These are phyloP conservation scores for Masnerella sp. DNA, from an alignment of 2,888 invertebrate genomes.

Conservation along the genomic window DNA sequence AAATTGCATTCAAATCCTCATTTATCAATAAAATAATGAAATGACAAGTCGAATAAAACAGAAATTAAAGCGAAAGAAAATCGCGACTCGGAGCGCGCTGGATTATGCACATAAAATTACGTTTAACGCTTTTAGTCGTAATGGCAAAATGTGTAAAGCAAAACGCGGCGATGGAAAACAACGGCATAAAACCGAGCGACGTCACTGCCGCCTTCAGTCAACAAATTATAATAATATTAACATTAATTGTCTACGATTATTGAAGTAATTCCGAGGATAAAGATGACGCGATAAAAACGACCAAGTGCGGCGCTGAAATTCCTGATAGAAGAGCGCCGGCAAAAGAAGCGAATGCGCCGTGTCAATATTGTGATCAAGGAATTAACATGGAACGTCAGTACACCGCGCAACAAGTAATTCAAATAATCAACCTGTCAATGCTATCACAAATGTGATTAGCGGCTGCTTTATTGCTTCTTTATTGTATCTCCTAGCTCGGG, in stretches of 20 bases:
- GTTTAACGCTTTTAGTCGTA: background rate
- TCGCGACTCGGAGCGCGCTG: background rate
- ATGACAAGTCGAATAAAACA: too few relatives aligned
- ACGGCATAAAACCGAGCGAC: slow-evolving; percentile 21
- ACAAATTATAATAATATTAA: slow-evolving; percentile 43
- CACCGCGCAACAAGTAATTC: slow-evolving; percentile 50
- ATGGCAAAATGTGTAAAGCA: background rate
- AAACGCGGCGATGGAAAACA: slow-evolving; percentile 28
- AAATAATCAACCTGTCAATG: slow-evolving; percentile 26
- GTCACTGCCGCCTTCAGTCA: slow-evolving; percentile 22
- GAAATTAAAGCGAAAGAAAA: background rate
- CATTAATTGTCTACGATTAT: slow-evolving; percentile 35
- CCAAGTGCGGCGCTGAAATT: slow-evolving; percentile 18
- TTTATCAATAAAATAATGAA: too few relatives aligned
- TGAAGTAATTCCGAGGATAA: slow-evolving; percentile 36
- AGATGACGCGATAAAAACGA: slow-evolving; percentile 23
- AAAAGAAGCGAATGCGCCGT: slow-evolving; percentile 26
- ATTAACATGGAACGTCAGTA: slow-evolving; percentile 38
- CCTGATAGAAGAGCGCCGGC: slow-evolving; percentile 17
- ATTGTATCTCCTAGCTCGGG: too few relatives aligned
- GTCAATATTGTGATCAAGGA: slow-evolving; percentile 50
- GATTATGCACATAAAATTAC: slow-evolving; percentile 16
- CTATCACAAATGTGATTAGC: slow-evolving; percentile 25
- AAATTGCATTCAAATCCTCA: too few relatives aligned
- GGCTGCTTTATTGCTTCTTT: slow-evolving; percentile 6